These are phyloP conservation scores for Pseudois nayaur DNA, from an alignment of 2,113 vertebrate species.

Conservation along the genomic window DNA sequence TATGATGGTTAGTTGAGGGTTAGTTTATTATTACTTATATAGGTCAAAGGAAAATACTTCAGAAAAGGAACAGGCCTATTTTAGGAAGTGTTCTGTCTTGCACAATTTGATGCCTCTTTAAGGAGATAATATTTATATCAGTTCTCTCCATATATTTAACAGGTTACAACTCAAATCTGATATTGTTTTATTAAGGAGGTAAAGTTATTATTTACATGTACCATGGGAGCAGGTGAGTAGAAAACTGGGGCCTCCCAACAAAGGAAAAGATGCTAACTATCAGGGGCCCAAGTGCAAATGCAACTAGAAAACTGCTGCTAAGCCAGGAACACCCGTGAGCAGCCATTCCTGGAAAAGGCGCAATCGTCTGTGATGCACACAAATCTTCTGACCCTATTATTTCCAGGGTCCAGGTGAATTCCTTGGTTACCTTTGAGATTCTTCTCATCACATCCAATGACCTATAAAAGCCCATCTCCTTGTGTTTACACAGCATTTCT, in stretches of 20 bases:
- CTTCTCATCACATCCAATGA: background rate
- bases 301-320: background rate
- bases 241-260: background rate
- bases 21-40: background rate
- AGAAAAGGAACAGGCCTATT: background rate
- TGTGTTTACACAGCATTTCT: background rate
- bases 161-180: background rate
- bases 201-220: background rate
- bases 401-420: background rate
- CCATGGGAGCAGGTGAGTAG: background rate
- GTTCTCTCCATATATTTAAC: background rate
- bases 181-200: background rate
- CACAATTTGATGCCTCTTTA: background rate
- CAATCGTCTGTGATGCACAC: background rate
- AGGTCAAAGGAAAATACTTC: background rate
- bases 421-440: background rate
- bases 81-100: background rate
- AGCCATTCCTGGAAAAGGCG: background rate
- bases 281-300: background rate
- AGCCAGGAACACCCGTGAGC: background rate
- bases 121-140: background rate
- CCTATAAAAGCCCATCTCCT: background rate
- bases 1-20: background rate
- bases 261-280: background rate
- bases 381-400: background rate